These are phyloP conservation scores for Otus sunia DNA, from an alignment of 2,113 vertebrate genomes.

Conservation along the genomic window DNA sequence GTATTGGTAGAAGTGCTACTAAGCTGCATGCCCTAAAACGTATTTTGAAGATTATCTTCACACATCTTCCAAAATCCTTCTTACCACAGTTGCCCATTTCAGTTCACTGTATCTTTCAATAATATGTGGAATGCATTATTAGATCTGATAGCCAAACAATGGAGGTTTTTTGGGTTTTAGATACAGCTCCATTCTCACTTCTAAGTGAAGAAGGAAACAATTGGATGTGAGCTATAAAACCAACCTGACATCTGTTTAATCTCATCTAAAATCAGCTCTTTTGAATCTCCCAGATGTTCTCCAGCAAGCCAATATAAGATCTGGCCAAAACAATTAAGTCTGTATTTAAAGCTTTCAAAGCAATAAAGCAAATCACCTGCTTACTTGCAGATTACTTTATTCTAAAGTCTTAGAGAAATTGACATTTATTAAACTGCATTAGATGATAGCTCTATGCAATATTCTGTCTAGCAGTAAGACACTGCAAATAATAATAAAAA, in stretches of 20 bases:
- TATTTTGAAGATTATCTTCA: neutral
- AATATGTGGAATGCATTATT: neutral
- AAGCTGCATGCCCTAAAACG: neutral
- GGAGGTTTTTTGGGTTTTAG: neutral
- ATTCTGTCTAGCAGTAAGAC: neutral
- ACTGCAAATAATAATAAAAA: neutral
- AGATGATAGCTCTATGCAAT: neutral
- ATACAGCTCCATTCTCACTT: neutral
- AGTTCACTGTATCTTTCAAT: neutral
- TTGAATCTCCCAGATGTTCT: neutral
- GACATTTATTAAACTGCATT: neutral
- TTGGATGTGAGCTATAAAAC: neutral
- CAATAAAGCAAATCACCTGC: neutral
- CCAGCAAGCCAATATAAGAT: neutral
- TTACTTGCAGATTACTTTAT: neutral
- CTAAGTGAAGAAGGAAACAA: neutral
- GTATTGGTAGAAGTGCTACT: neutral
- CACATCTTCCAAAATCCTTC: neutral
- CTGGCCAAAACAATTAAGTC: neutral
- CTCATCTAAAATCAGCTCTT: neutral
- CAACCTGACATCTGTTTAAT: neutral
- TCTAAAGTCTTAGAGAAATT: neutral
- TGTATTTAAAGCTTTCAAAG: neutral
- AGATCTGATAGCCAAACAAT: neutral
- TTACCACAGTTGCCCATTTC: neutral